Conservation (phyloP, 2,888 invertebrate genomes). For the Taphrorychus bicolor region DNA sequence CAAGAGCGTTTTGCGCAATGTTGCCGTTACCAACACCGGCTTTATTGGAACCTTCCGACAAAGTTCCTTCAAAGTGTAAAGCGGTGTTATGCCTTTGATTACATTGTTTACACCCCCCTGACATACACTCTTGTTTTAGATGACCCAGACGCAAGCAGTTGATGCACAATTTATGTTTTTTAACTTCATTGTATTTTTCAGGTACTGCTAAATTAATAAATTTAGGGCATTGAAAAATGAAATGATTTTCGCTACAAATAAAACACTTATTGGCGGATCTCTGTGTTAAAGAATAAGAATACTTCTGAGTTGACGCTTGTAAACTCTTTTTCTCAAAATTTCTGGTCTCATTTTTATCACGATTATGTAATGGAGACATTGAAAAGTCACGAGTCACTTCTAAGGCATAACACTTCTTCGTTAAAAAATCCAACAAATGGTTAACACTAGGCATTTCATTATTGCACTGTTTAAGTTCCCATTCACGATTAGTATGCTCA, state of each 20-base stretch:
- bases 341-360: not conserved
- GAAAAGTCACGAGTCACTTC: not conserved
- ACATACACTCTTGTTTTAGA: conserved; percentile 1
- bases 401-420: conserved; percentile 22
- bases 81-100: conserved; percentile 16
- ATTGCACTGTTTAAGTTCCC: not conserved
- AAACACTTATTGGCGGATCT: not conserved
- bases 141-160: conserved; percentile 22
- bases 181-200: conserved; percentile 4
- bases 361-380: not conserved
- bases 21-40: not conserved
- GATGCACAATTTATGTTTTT: conserved; percentile 16
- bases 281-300: not conserved
- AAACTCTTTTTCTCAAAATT: not conserved
- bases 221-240: conserved; percentile 9
- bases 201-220: conserved; percentile 5
- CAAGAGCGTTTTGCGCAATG: too few relatives aligned
- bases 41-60: too few relatives aligned
- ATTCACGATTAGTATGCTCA: conserved; percentile 25
- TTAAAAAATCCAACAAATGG: not conserved
- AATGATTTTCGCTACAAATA: not conserved
- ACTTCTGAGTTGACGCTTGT: not conserved
- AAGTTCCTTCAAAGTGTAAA: conserved; percentile 10
- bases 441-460: not conserved
- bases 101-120: conserved; percentile 16